Evolutionary conservation across 2,113 vertebrate species (phyloP).

Genomic region (Hirundichthys speculiger): DNA sequence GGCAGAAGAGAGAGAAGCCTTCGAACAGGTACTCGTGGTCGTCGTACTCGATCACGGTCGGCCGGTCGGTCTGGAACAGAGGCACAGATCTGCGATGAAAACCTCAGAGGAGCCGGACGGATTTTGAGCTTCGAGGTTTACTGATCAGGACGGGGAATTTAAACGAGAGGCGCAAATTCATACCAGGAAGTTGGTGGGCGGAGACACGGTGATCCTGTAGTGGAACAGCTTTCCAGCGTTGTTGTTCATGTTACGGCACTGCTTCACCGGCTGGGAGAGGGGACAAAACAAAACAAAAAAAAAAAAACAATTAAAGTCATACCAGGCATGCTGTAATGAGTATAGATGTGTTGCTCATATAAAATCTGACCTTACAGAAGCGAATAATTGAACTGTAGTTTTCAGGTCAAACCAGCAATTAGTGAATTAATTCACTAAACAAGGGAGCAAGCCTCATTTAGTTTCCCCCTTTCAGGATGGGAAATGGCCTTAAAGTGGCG

Average conservation of each 20-base stretch:
- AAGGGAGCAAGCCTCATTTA: not conserved
- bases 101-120: not conserved
- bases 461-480: slow-evolving; percentile 3
- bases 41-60: slow-evolving; percentile 97
- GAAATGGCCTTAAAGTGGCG: slow-evolving; percentile 2
- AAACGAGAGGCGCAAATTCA: not conserved
- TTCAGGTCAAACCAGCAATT: slow-evolving; percentile 27
- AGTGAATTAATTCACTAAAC: slow-evolving; percentile 11
- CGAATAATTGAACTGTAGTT: slow-evolving; percentile 14
- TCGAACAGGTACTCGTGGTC: slow-evolving; percentile 99
- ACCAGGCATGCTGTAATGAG: slow-evolving; percentile 21
- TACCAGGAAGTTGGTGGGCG: slow-evolving; percentile 98
- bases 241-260: slow-evolving; percentile 94
- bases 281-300: not conserved
- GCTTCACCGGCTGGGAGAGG: slow-evolving; percentile 84
- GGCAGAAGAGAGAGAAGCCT: slow-evolving; percentile 98
- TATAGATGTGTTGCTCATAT: not conserved
- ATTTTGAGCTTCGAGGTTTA: too few relatives aligned
- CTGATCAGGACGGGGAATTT: too few relatives aligned
- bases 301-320: not conserved
- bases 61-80: slow-evolving; percentile 89
- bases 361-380: slow-evolving; percentile 2
- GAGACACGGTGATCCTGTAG: slow-evolving; percentile 97
- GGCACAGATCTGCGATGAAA: not conserved
- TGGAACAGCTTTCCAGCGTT: slow-evolving; percentile 94